Percentiles rank a stretch among this genome's conserved stretches.
Evolutionary conservation across 2,113 vertebrate genomes (phyloP).

Genomic region (Sebastes fasciatus): DNA sequence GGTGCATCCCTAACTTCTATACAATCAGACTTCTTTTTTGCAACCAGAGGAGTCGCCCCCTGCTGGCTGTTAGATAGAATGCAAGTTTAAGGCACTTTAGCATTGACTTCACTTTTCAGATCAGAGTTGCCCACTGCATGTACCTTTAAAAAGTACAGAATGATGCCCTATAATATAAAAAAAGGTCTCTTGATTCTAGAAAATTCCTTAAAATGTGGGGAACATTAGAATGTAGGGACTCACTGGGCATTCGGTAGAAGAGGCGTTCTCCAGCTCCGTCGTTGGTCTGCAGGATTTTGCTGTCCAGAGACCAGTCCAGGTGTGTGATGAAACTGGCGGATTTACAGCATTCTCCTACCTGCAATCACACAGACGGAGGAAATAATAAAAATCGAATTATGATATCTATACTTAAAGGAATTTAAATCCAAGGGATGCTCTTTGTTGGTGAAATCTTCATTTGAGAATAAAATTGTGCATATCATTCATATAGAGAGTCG

Average conservation of each 20-base stretch:
- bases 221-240: neutral
- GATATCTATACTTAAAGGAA: neutral
- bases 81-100: too few relatives aligned
- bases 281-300: conserved; percentile 94
- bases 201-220: neutral
- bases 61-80: too few relatives aligned
- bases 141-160: neutral
- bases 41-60: too few relatives aligned
- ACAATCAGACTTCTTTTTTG: too few relatives aligned
- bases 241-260: conserved; percentile 93
- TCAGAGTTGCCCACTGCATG: too few relatives aligned
- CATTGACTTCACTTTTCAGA: too few relatives aligned
- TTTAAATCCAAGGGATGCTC: neutral
- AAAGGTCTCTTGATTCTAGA: neutral
- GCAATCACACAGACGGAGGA: neutral
- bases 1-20: too few relatives aligned
- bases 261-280: conserved; percentile 92
- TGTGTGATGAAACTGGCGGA: conserved; percentile 95
- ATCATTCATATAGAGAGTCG: too few relatives aligned
- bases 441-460: neutral
- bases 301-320: conserved; percentile 95
- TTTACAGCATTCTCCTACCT: conserved; percentile 92
- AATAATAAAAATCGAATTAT: neutral
- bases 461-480: neutral
- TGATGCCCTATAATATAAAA: neutral